These are phyloP conservation scores for Leptinotarsa defecta DNA, from an alignment of 1,140 invertebrate species.

Conservation along the genomic window DNA sequence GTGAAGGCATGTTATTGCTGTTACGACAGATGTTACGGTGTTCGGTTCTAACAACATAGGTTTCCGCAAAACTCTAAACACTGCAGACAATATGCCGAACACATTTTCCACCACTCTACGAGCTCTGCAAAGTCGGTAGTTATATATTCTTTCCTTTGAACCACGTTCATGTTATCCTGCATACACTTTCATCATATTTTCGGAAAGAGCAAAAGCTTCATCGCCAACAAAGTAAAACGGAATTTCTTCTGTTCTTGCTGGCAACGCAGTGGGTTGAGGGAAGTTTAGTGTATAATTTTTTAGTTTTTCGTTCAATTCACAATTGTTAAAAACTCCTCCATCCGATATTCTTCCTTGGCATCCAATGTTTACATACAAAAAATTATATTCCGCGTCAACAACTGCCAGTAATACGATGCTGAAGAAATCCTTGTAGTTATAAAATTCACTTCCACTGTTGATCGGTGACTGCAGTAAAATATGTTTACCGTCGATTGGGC, in stretches of 20 bases:
- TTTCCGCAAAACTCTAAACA: slow-evolving; percentile 44
- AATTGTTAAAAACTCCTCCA: slow-evolving; percentile 40
- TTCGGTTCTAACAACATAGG: slow-evolving; percentile 46
- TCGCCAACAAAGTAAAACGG: slow-evolving; percentile 55
- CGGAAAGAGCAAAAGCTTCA: slow-evolving; percentile 56
- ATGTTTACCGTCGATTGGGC: slow-evolving; percentile 57
- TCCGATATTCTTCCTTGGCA: slow-evolving; percentile 30
- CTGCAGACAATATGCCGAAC: slow-evolving; percentile 27
- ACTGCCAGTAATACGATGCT: slow-evolving; percentile 56
- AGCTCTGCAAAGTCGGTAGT: slow-evolving; percentile 27
- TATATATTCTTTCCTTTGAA: slow-evolving; percentile 26
- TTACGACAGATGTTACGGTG: slow-evolving; percentile 40
- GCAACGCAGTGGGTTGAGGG: slow-evolving; percentile 45
- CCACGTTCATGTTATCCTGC: slow-evolving; percentile 44
- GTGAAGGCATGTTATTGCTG: slow-evolving; percentile 47
- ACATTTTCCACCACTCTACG: slow-evolving; percentile 21
- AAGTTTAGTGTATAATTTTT: slow-evolving; percentile 20
- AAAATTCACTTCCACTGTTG: slow-evolving; percentile 34
- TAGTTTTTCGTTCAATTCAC: slow-evolving; percentile 14
- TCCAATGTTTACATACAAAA: slow-evolving; percentile 56
- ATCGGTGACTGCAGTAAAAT: slow-evolving; percentile 33
- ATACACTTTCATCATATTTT: slow-evolving; percentile 57
- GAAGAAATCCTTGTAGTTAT: slow-evolving; percentile 51
- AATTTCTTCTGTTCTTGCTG: background rate
- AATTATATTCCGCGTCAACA: slow-evolving; percentile 50